Evolutionary conservation across 2,113 vertebrate genomes (phyloP), one percentile per base, ranked within the genome.

Genomic region (Entelurus aequoreus): DNA sequence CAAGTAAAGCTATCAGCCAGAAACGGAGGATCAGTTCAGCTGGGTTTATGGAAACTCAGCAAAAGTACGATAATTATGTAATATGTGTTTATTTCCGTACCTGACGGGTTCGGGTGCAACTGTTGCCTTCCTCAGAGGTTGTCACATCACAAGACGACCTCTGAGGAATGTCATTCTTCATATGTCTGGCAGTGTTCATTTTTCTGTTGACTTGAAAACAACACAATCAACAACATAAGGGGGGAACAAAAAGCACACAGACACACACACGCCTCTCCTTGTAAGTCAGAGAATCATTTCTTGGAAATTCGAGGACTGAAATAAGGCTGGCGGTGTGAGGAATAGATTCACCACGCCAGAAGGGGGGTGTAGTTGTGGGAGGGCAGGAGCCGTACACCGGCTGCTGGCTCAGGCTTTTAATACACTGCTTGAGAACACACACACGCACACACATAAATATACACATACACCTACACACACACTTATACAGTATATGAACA

Each of bases 281-380:
- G 79, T 77, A 70, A 83, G 75, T 77, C 75, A 80, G 65, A 78
- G 57, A 74, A 70, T 79, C 53, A 65, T 80, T 87, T 83, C 72
- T 77, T 78, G 66, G 75, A 80, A 79, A 83, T 74, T 69, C 54
- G 69, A 77, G 53, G 60, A 63, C 66, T 75, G 74, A 79, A 76
- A 81, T 84, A 65, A 80, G 62, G 76, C 52, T 40, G 70, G 54
- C 84, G 74, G 83, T 79, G 59, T 58, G 9, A 73, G 75, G 63
- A 84, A 88, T 86, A 73, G 79, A 84, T 84, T 85, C 80, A 81
- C 69, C 74, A 82, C 71, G 57, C 77, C 4, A 16, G 38, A n/a
- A 42, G 54, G 54, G n/a, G 6, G 36, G 7, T 13, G 36, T 1
- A 13, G 35, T 14, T n/a, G 11, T 5, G 52, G 21, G 51, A 21